phyloP scores from a whole-genome alignment of 2,113 vertebrate species.

The Colossoma macropomum region DNA sequence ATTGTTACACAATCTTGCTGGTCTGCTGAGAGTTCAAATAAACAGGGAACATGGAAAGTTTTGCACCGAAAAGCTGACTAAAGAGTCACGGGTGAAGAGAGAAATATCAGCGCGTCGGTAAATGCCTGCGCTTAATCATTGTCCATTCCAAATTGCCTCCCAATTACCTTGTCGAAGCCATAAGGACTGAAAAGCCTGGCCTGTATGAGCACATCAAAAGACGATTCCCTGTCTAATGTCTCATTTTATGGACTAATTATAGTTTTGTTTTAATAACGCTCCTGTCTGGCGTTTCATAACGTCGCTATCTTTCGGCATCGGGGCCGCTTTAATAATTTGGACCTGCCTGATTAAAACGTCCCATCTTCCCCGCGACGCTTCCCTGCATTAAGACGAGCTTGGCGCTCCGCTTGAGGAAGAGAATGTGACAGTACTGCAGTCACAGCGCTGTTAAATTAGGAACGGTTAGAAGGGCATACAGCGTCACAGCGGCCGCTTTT shows the following conservation, averaged over 20 bases:
- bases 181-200: constrained; percentile 26
- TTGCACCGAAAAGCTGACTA: constrained; percentile 8
- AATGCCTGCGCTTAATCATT: constrained; percentile 33
- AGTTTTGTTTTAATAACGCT: constrained; percentile 56
- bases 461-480: background rate
- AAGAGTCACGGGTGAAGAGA: constrained; percentile 17
- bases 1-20: background rate
- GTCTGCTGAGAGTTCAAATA: constrained; percentile 4
- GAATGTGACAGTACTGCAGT: constrained; percentile 14
- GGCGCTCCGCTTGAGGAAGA: constrained; percentile 23
- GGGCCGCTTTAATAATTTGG: constrained; percentile 45
- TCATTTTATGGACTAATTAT: constrained; percentile 59
- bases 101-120: constrained; percentile 29
- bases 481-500: constrained; percentile 19
- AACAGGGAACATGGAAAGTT: constrained; percentile 5
- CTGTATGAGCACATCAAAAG: constrained; percentile 36
- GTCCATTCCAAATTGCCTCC: constrained; percentile 41
- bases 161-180: constrained; percentile 23
- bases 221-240: constrained; percentile 47
- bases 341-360: constrained; percentile 53
- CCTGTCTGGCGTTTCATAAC: constrained; percentile 40
- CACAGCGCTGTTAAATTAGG: constrained; percentile 30
- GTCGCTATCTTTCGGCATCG: constrained; percentile 44
- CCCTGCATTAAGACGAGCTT: constrained; percentile 23
- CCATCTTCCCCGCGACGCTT: constrained; percentile 36